A percentile compares a stretch with the other conserved stretches of the same genome.
phyloP scores from a whole-genome alignment of 1,140 invertebrate species.

The Stenopsyche tienmushanensis region DNA sequence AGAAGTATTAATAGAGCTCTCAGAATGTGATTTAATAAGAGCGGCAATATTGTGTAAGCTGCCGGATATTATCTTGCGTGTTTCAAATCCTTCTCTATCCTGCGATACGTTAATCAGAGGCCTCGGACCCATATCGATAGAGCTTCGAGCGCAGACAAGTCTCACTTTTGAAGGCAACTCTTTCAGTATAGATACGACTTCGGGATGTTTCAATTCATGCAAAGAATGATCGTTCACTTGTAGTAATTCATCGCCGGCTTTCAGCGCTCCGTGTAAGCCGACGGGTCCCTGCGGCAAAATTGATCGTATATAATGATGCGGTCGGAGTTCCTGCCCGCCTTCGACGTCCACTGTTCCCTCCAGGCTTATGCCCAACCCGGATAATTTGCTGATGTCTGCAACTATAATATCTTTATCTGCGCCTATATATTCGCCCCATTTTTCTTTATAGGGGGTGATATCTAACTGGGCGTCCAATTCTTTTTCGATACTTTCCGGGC shows the following conservation, averaged over 20 bases:
- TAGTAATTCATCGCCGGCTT: slow-evolving; percentile 85
- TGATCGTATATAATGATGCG: slow-evolving; percentile 84
- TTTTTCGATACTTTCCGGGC: slow-evolving; percentile 57
- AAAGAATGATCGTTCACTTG: slow-evolving; percentile 88
- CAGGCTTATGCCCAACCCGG: slow-evolving; percentile 86
- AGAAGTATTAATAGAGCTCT: slow-evolving; percentile 78
- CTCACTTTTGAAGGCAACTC: slow-evolving; percentile 82
- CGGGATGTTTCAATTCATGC: slow-evolving; percentile 83
- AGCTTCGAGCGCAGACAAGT: slow-evolving; percentile 73
- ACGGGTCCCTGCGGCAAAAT: slow-evolving; percentile 87
- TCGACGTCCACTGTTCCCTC: slow-evolving; percentile 91
- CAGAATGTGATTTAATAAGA: slow-evolving; percentile 85
- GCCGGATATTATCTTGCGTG: slow-evolving; percentile 74
- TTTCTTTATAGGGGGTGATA: slow-evolving; percentile 53
- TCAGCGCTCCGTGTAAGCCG: slow-evolving; percentile 74
- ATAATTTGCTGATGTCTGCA: slow-evolving; percentile 80
- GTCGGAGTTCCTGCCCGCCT: slow-evolving; percentile 76
- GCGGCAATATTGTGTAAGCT: slow-evolving; percentile 71
- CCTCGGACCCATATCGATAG: slow-evolving; percentile 57
- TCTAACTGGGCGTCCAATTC: slow-evolving; percentile 60
- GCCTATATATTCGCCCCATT: slow-evolving; percentile 73
- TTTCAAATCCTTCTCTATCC: slow-evolving; percentile 74
- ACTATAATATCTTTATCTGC: slow-evolving; percentile 72
- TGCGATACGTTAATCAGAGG: slow-evolving; percentile 74
- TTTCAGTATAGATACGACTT: slow-evolving; percentile 87